A percentile compares a stretch with the other conserved stretches of the same genome.
Evolutionary conservation across 2,113 vertebrate species (phyloP).

Genomic region (Phyllostomus hastatus): DNA sequence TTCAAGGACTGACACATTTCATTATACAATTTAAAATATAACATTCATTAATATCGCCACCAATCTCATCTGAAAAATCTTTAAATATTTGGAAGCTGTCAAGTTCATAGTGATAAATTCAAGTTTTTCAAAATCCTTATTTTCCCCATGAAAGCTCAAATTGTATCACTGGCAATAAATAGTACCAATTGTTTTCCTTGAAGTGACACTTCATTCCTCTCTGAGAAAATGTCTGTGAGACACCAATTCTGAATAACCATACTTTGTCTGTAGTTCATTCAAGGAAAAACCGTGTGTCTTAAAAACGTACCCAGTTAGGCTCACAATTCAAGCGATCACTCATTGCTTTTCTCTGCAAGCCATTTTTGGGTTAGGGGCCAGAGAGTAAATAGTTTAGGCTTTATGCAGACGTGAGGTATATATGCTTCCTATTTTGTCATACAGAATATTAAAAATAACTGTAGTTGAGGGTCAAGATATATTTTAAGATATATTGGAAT

Average conservation of each 20-base stretch:
- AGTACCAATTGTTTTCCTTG: conserved; percentile 49
- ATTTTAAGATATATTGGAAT: background rate
- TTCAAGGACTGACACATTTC: background rate
- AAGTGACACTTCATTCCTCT: conserved; percentile 51
- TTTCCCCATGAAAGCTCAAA: conserved; percentile 41
- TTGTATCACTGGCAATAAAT: conserved; percentile 50
- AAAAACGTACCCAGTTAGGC: background rate
- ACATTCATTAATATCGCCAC: background rate
- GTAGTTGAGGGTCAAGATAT: background rate
- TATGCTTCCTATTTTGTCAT: background rate
- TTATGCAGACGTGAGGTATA: background rate
- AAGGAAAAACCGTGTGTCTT: conserved; percentile 44
- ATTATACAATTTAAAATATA: conserved; percentile 17
- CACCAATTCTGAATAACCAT: background rate
- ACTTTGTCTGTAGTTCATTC: conserved; percentile 14
- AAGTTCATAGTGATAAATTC: conserved; percentile 16
- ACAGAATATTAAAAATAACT: background rate
- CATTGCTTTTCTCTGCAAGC: conserved; percentile 12
- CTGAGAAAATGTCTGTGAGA: conserved; percentile 35
- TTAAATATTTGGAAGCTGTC: conserved; percentile 29
- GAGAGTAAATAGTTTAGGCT: background rate
- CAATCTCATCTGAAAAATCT: conserved; percentile 24
- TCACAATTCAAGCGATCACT: conserved; percentile 8
- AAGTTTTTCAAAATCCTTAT: conserved; percentile 45
- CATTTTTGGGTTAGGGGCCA: background rate